Evolutionary conservation across 2,888 invertebrate species (phyloP).

Genomic region (Augiades crinisus): DNA sequence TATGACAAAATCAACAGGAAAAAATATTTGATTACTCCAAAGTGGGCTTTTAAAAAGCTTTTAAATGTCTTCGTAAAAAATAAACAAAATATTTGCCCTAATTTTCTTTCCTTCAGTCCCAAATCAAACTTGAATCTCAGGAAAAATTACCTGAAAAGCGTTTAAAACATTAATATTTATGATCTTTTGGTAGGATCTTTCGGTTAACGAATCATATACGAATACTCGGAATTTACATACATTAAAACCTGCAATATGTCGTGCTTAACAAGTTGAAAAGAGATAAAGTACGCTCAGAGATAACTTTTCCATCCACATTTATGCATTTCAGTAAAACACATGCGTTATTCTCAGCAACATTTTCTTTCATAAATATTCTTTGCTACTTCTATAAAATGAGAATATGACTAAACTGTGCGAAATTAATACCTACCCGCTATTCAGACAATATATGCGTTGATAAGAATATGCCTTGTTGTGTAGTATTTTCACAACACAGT

Average conservation of each 20-base stretch:
- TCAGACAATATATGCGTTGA: too few species aligned
- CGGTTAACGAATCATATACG: neutral
- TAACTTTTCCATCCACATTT: slow-evolving; percentile 16
- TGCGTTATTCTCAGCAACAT: slow-evolving; percentile 12
- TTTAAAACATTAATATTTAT: neutral
- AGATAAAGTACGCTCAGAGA: slow-evolving; percentile 17
- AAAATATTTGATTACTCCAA: too few species aligned
- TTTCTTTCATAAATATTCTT: slow-evolving; percentile 22
- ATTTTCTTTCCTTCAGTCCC: neutral
- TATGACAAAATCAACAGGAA: too few species aligned
- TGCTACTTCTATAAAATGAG: slow-evolving; percentile 5
- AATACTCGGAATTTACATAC: slow-evolving; percentile 18
- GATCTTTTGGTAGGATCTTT: too few species aligned
- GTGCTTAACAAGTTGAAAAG: slow-evolving; percentile 21
- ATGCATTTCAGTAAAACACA: slow-evolving; percentile 20
- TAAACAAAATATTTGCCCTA: neutral
- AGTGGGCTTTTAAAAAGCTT: too few species aligned
- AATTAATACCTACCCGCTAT: slow-evolving; percentile 5
- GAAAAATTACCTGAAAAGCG: neutral
- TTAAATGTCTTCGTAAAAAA: neutral
- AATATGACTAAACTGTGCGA: slow-evolving; percentile 9
- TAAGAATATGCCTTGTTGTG: too few species aligned
- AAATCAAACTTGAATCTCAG: neutral
- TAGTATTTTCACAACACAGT: too few species aligned
- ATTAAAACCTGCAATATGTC: slow-evolving; percentile 17